Percentiles rank a stretch among this genome's conserved stretches.
Evolutionary conservation across 2,888 invertebrate species (phyloP).

Genomic region (Marasmarcha lunaedactyla): DNA sequence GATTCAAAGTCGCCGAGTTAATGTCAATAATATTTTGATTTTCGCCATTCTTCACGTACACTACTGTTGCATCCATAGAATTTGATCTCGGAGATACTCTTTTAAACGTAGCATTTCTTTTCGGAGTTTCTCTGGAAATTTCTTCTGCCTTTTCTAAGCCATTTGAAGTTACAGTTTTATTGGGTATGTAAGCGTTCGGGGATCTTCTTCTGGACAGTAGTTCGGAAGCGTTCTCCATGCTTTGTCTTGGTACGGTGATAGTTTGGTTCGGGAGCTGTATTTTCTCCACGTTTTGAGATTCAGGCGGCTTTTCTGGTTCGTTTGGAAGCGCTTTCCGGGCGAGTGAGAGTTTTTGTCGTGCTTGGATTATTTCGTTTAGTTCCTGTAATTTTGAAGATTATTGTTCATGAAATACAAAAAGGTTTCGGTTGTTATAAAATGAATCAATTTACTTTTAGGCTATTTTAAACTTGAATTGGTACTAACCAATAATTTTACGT

Average conservation of each 20-base stretch:
- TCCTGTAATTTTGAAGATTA: slow-evolving; percentile 47
- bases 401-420: too few species aligned
- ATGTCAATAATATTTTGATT: slow-evolving; percentile 53
- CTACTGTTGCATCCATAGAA: slow-evolving; percentile 44
- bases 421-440: too few species aligned
- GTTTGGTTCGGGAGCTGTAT: slow-evolving; percentile 56
- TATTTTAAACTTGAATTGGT: too few species aligned
- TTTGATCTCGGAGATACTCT: slow-evolving; percentile 37
- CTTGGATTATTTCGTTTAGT: slow-evolving; percentile 58
- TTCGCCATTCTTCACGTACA: slow-evolving; percentile 29
- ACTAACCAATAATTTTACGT: too few species aligned
- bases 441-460: too few species aligned
- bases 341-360: slow-evolving; percentile 51
- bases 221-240: slow-evolving; percentile 56
- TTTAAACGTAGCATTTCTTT: slow-evolving; percentile 53
- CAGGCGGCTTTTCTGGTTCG: slow-evolving; percentile 35
- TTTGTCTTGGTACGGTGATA: slow-evolving; percentile 49
- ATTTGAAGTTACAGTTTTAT: slow-evolving; percentile 22
- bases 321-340: slow-evolving; percentile 49
- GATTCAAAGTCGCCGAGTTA: slow-evolving; percentile 53
- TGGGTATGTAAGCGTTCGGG: background rate
- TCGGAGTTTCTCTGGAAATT: slow-evolving; percentile 36
- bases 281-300: slow-evolving; percentile 39
- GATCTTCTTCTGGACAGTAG: slow-evolving; percentile 46
- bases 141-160: slow-evolving; percentile 37